phyloP scores from a whole-genome alignment of 2,888 invertebrate species.

The Xestobium rufovillosum region DNA sequence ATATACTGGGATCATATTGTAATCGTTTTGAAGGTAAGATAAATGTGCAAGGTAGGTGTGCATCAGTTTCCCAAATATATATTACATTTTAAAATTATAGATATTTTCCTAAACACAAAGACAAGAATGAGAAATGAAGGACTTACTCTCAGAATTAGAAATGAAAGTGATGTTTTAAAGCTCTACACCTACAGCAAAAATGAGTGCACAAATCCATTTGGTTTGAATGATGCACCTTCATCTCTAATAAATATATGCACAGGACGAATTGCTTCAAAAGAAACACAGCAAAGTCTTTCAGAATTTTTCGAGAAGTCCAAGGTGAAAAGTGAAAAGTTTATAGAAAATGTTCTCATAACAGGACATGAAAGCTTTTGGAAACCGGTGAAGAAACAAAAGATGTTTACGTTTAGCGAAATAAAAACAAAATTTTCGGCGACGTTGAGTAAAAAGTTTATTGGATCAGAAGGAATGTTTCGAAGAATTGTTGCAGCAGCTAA shows the following conservation, averaged over 20 bases:
- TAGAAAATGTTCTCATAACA: not conserved
- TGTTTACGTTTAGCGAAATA: conserved; percentile 9
- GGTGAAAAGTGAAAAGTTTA: not conserved
- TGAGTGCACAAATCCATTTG: conserved; percentile 15
- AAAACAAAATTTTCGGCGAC: no score
- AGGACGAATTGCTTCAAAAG: conserved; percentile 8
- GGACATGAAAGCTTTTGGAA: conserved; percentile 13
- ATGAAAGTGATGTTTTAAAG: conserved; percentile 11
- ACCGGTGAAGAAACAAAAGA: conserved; percentile 5
- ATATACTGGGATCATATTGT: conserved; percentile 13
- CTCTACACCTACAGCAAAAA: conserved; percentile 5
- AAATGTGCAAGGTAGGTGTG: no score
- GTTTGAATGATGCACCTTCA: conserved; percentile 9
- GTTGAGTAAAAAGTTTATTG: not conserved
- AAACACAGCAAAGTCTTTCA: conserved; percentile 5
- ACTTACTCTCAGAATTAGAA: no score
- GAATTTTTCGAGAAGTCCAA: not conserved
- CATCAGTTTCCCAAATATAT: no score
- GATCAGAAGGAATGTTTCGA: not conserved
- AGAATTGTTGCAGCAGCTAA: not conserved
- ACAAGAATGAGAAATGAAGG: no score
- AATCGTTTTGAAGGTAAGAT: conserved; percentile 13
- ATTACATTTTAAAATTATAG: no score
- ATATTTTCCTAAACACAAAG: no score
- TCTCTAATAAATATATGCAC: conserved; percentile 12